These are phyloP conservation scores for Drosophila malerkotliana DNA, from an alignment of 1,140 invertebrate genomes.

Conservation along the genomic window DNA sequence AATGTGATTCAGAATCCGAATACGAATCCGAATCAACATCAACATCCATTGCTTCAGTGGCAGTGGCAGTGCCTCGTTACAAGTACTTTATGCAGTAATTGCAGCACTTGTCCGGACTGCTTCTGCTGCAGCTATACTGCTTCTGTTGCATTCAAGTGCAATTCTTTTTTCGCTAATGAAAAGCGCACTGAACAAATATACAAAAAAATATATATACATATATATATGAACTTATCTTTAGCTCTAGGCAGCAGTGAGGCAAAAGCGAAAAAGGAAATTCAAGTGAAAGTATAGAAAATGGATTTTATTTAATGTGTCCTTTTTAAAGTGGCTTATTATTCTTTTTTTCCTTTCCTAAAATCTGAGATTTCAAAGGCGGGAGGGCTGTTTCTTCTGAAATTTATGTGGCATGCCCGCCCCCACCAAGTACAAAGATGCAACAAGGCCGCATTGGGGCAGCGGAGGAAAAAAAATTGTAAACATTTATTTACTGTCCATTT, in stretches of 20 bases:
- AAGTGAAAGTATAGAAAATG: neutral
- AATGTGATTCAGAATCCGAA: neutral
- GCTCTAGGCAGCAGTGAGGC: neutral
- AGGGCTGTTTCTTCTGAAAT: too few relatives aligned
- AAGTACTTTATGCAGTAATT: constrained; percentile 82
- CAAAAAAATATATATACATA: constrained; percentile 8
- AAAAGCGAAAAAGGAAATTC: neutral
- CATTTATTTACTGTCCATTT: constrained; percentile 82
- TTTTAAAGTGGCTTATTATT: neutral
- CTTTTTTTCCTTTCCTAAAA: too few relatives aligned
- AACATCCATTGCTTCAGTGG: constrained; percentile 24
- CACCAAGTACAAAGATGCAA: constrained; percentile 34
- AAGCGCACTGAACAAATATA: constrained; percentile 55
- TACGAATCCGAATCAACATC: neutral
- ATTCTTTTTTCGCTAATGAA: constrained; percentile 72
- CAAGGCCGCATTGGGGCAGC: constrained; percentile 31
- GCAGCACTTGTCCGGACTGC: constrained; percentile 66
- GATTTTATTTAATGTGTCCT: constrained; percentile 4
- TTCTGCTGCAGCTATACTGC: constrained; percentile 15
- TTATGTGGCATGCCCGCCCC: too few relatives aligned
- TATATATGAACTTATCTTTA: constrained; percentile 8
- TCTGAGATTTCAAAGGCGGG: too few relatives aligned
- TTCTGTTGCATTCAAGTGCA: constrained; percentile 55
- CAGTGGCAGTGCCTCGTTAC: constrained; percentile 64
- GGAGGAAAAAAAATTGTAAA: constrained; percentile 74